Evolutionary conservation across 2,797 vertebrate species (phyloP), one percentile per base, ranked within the genome.

Genomic region (Setipinna tenuifilis): DNA sequence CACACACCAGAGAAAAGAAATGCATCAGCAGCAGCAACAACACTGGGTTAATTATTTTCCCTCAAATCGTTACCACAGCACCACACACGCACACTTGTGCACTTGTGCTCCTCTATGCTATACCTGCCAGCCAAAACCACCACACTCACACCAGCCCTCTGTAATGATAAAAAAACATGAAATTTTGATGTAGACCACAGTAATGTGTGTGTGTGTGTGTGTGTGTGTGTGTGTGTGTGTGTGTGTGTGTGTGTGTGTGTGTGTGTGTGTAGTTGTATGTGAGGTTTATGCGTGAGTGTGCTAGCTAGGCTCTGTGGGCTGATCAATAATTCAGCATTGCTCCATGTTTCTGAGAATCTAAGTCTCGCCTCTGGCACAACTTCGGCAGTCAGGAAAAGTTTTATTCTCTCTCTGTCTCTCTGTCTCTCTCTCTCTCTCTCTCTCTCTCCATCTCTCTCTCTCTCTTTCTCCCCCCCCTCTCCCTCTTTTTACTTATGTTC

Each of bases 251-350:
- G 82, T 23, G 28, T 83, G 57, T 21, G 57, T 62, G 82, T 62
- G 82, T 31, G 23, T 58, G 81, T 58, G 23, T 58, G 48, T 65
- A 46, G 54, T 82, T 84, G 78, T 83, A 83, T 78, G 83, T 78
- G n/a, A 59, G 75, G 57, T 46, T 28, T 83, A n/a, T 83, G 82
- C 19, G 28, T 83, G 82, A 31, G 57, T 62, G 82, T 83, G 82
- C 50, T 78, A 59, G 83, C 81, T 83, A 83, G 88, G 81, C 89
- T 88, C 84, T 87, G 86, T 84, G 85, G 84, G 61, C 83, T 91
- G 80, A 90, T 92, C 88, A 90, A 91, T 92, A 91, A 91, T 93
- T 91, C 83, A 90, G 82, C 83, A 84, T 35, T 31, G 71, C 88
- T 89, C 82, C 87, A 83, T 87, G 85, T 83, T 88, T 87, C 87